A percentile compares a stretch with the other conserved stretches of the same genome.
phyloP scores from a whole-genome alignment of 2,113 vertebrate genomes.

The Syngnathus scovelli region DNA sequence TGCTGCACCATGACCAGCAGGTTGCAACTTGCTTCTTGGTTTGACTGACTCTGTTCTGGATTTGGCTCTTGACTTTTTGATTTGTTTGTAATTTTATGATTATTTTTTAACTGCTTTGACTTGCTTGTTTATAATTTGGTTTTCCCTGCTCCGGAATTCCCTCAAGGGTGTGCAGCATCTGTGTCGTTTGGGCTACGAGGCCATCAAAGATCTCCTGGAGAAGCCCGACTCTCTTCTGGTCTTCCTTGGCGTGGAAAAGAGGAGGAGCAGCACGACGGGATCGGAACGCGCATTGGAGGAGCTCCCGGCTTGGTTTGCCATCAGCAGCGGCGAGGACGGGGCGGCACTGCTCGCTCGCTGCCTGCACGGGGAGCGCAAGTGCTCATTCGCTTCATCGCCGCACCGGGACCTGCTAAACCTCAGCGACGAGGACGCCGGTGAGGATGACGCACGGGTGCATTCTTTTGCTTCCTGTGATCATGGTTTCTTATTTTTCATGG shows the following conservation, averaged over 20 bases:
- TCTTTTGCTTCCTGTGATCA: no score
- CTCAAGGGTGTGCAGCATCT: slow-evolving; percentile 47
- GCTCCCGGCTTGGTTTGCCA: slow-evolving; percentile 84
- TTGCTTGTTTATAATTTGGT: not conserved
- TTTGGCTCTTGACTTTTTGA: no score
- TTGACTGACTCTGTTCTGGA: not conserved
- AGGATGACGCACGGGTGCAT: slow-evolving; percentile 36
- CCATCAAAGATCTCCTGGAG: slow-evolving; percentile 71
- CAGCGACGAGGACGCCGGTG: slow-evolving; percentile 86
- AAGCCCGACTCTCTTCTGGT: slow-evolving; percentile 67
- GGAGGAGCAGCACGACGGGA: not conserved
- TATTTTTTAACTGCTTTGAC: no score
- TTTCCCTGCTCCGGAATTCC: not conserved
- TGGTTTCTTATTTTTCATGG: no score
- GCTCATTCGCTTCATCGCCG: slow-evolving; percentile 76
- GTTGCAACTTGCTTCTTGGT: not conserved
- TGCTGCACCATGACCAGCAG: slow-evolving; percentile 55
- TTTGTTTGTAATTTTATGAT: no score
- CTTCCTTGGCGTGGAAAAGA: slow-evolving; percentile 86
- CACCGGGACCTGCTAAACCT: slow-evolving; percentile 81
- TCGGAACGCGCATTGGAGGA: slow-evolving; percentile 24
- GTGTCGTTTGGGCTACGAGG: slow-evolving; percentile 65
- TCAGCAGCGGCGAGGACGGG: slow-evolving; percentile 68
- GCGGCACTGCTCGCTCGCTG: slow-evolving; percentile 69
- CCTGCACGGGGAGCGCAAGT: slow-evolving; percentile 57